Evolutionary conservation across 2,113 vertebrate species (phyloP).

Genomic region (Excalfactoria chinensis): DNA sequence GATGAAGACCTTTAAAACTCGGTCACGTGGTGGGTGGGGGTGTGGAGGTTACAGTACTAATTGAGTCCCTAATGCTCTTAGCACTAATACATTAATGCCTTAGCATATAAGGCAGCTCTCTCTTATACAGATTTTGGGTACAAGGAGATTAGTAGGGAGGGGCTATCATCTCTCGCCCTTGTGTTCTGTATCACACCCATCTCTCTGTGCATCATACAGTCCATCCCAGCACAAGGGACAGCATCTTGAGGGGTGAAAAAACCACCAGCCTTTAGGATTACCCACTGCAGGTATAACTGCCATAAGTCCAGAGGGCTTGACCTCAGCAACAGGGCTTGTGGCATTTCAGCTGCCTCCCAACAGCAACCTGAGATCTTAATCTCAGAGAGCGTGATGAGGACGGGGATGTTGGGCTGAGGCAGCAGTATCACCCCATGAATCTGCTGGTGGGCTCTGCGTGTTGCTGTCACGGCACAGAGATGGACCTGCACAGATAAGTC

Average conservation of each 20-base stretch:
- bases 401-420: rapidly evolving
- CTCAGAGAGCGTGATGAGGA: background rate
- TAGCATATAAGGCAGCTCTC: background rate
- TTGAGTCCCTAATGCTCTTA: slow-evolving; percentile 38
- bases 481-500: background rate
- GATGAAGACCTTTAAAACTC: background rate
- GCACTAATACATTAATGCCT: slow-evolving; percentile 22
- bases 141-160: background rate
- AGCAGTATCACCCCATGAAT: background rate
- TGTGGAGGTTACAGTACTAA: background rate
- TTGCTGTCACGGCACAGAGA: background rate
- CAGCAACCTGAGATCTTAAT: background rate
- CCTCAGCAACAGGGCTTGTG: background rate
- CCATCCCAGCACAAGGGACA: background rate
- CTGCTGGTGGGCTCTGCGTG: background rate
- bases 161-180: background rate
- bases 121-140: background rate
- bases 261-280: too few relatives aligned
- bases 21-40: background rate
- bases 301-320: background rate
- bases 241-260: background rate
- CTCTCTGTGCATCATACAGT: rapidly evolving
- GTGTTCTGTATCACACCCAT: rapidly evolving
- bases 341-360: background rate
- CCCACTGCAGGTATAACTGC: background rate